These are phyloP conservation scores for Sturnira hondurensis DNA, from an alignment of 2,113 vertebrate species.

Conservation along the genomic window DNA sequence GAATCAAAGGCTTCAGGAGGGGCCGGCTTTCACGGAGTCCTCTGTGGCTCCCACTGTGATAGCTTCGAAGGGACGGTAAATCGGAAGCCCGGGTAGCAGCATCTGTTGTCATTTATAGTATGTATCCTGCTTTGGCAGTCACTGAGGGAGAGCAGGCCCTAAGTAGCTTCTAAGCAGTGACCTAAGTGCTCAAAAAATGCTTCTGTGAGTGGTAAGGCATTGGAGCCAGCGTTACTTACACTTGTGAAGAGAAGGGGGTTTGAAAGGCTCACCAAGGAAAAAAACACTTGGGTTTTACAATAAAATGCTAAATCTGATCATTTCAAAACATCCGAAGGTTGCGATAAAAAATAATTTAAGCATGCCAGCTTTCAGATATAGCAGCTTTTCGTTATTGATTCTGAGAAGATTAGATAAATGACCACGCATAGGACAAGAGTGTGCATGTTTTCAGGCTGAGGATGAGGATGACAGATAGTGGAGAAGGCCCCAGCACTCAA, in stretches of 20 bases:
- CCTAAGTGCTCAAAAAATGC: not conserved
- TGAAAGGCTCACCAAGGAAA: not conserved
- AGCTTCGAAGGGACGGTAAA: not conserved
- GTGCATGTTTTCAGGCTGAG: not conserved
- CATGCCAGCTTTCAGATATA: not conserved
- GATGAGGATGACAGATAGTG: not conserved
- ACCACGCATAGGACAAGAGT: not conserved
- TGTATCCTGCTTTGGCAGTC: not conserved
- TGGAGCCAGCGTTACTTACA: not conserved
- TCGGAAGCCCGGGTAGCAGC: not conserved
- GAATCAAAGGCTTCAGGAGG: not conserved
- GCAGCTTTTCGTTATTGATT: not conserved
- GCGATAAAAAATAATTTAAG: constrained; percentile 6
- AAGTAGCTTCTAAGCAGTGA: not conserved
- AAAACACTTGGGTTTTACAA: not conserved
- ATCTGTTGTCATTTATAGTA: constrained; percentile 16
- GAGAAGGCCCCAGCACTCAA: not conserved
- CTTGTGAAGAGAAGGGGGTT: not conserved
- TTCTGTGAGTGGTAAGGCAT: not conserved
- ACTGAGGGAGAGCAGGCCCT: not conserved
- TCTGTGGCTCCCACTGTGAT: not conserved
- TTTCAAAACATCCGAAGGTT: constrained; percentile 40
- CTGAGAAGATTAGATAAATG: not conserved
- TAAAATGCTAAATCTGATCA: not conserved
- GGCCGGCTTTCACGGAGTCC: not conserved